Percentiles rank a stretch among this genome's conserved stretches.
These are phyloP conservation scores for Phasia obesa DNA, from an alignment of 2,888 invertebrate species.

Conservation along the genomic window DNA sequence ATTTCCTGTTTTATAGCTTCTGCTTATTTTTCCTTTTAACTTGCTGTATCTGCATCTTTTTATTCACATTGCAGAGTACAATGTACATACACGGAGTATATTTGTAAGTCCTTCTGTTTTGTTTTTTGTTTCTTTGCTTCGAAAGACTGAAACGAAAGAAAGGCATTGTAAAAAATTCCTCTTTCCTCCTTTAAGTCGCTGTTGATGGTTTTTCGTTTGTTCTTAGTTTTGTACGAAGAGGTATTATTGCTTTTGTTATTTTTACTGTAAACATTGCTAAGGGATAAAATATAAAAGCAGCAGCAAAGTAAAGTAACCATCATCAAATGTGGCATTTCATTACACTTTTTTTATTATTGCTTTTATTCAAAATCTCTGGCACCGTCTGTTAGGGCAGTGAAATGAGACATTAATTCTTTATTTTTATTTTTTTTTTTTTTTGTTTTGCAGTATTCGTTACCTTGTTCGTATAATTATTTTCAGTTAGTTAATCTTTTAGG, in stretches of 20 bases:
- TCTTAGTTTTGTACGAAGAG: too few relatives aligned
- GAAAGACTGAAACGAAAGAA: too few relatives aligned
- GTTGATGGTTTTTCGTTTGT: too few relatives aligned
- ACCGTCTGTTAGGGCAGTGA: slow-evolving; percentile 15
- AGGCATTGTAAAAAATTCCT: too few relatives aligned
- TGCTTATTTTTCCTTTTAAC: too few relatives aligned
- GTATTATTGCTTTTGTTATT: slow-evolving; percentile 20
- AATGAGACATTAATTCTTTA: slow-evolving; percentile 36
- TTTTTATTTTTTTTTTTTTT: neutral
- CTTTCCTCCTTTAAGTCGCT: too few relatives aligned
- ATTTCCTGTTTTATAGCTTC: too few relatives aligned
- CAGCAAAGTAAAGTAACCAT: slow-evolving; percentile 19
- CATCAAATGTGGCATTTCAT: slow-evolving; percentile 23
- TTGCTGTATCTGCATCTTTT: too few relatives aligned
- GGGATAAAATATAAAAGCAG: slow-evolving; percentile 17
- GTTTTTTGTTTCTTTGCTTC: too few relatives aligned
- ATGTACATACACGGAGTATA: too few relatives aligned
- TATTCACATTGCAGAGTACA: too few relatives aligned
- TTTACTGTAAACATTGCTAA: slow-evolving; percentile 20
- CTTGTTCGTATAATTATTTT: slow-evolving; percentile 44
- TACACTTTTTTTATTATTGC: slow-evolving; percentile 29
- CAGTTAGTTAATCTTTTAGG: slow-evolving; percentile 65
- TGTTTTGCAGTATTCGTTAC: neutral
- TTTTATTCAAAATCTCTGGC: slow-evolving; percentile 12
- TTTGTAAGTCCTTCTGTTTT: too few relatives aligned